Evolutionary conservation across 1,140 invertebrate genomes (phyloP).

Genomic region (Sminthurides bifidus): DNA sequence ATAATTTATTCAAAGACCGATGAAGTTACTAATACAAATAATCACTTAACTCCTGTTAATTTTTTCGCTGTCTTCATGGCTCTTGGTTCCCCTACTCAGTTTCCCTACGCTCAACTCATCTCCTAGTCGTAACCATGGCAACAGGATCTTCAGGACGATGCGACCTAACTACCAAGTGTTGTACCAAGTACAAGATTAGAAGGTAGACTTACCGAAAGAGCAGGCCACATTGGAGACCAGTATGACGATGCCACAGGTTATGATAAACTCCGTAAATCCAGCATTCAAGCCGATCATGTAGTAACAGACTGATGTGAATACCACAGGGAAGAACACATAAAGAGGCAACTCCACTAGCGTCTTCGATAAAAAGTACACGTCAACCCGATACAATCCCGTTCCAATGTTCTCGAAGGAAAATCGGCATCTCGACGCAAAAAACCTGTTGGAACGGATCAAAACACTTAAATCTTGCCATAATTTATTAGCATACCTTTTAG

Average conservation of each 20-base stretch:
- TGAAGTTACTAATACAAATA: too few relatives aligned
- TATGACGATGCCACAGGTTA: constrained; percentile 57
- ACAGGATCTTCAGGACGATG: too few relatives aligned
- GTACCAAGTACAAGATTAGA: neutral
- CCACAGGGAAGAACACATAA: constrained; percentile 52
- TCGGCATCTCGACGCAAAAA: constrained; percentile 79
- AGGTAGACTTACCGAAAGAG: constrained; percentile 62
- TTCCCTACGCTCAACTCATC: too few relatives aligned
- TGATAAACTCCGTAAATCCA: constrained; percentile 56
- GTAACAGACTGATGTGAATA: constrained; percentile 77
- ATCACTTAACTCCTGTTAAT: too few relatives aligned
- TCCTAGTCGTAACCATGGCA: too few relatives aligned
- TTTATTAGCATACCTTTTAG: too few relatives aligned
- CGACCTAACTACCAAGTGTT: too few relatives aligned
- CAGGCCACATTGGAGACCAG: constrained; percentile 80
- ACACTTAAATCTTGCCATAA: too few relatives aligned
- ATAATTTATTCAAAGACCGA: too few relatives aligned
- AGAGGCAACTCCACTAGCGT: constrained; percentile 75
- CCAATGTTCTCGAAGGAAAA: constrained; percentile 81
- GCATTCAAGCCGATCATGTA: constrained; percentile 74
- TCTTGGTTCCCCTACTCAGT: too few relatives aligned
- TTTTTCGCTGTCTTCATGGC: too few relatives aligned
- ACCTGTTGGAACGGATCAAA: constrained; percentile 48
- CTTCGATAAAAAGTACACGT: constrained; percentile 87
- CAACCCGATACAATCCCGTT: constrained; percentile 85